Conservation (phyloP, 2,113 vertebrate genomes). For the Colinus virginianus region DNA sequence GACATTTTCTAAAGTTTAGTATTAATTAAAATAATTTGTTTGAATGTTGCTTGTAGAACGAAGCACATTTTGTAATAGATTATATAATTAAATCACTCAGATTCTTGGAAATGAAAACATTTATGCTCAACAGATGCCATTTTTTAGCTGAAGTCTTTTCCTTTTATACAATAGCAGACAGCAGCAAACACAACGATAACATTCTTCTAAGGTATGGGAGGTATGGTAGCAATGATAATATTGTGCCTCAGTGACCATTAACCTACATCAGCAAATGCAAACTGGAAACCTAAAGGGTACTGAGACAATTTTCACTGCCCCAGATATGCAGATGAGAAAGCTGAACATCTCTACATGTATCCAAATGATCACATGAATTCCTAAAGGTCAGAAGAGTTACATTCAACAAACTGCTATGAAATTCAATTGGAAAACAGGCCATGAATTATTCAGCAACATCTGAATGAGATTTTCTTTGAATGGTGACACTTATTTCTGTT, state of each 20-base stretch:
- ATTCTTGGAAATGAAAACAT: slow-evolving; percentile 31
- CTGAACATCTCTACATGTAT: slow-evolving; percentile 2
- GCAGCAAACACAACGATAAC: neutral
- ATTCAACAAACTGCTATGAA: slow-evolving; percentile 34
- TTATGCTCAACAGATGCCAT: slow-evolving; percentile 32
- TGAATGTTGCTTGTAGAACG: neutral
- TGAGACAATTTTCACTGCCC: neutral
- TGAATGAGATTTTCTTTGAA: slow-evolving; percentile 38
- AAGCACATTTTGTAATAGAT: slow-evolving; percentile 23
- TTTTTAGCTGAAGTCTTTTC: slow-evolving; percentile 14
- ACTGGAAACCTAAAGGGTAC: neutral
- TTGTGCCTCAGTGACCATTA: neutral
- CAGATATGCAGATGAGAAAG: slow-evolving; percentile 36
- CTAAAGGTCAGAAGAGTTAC: slow-evolving; percentile 26
- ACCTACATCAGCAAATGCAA: neutral
- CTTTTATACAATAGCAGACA: neutral
- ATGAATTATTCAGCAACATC: slow-evolving; percentile 62
- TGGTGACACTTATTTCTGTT: slow-evolving; percentile 1
- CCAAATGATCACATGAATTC: slow-evolving; percentile 18
- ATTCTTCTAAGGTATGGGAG: neutral
- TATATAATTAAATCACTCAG: neutral
- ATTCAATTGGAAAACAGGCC: slow-evolving; percentile 47
- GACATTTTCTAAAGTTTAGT: neutral
- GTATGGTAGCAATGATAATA: neutral
- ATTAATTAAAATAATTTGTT: slow-evolving; percentile 35